Percentiles rank a stretch among this genome's conserved stretches.
phyloP scores from a whole-genome alignment of 2,113 vertebrate genomes.

The Brachirus orientalis region DNA sequence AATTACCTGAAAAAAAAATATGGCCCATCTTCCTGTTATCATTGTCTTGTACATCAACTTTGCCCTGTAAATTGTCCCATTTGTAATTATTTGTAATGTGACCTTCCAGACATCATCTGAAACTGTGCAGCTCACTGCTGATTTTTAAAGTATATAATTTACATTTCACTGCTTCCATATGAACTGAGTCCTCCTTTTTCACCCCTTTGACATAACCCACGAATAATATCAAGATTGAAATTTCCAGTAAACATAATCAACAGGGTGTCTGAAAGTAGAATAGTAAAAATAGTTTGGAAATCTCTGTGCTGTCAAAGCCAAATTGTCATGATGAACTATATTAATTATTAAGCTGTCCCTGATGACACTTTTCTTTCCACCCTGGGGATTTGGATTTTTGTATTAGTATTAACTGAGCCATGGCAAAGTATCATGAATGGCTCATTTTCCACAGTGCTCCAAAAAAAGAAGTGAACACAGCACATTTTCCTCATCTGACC shows the following conservation, averaged over 20 bases:
- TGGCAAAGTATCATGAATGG: conserved; percentile 17
- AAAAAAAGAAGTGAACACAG: no score
- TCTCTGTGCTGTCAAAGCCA: not conserved
- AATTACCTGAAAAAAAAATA: no score
- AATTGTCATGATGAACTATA: not conserved
- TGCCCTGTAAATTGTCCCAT: no score
- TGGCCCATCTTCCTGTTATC: no score
- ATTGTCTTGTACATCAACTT: no score
- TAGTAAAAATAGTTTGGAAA: not conserved
- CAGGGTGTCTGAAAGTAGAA: not conserved
- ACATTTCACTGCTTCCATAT: conserved; percentile 35
- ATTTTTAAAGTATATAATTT: conserved; percentile 36
- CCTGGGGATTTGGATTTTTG: no score
- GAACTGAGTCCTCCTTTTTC: not conserved
- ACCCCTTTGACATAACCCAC: not conserved
- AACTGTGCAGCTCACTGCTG: not conserved
- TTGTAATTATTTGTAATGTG: not conserved
- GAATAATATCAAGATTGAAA: not conserved
- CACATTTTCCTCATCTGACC: conserved; percentile 13
- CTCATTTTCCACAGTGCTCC: conserved; percentile 6
- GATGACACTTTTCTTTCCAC: no score
- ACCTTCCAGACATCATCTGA: not conserved
- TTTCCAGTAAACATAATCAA: not conserved
- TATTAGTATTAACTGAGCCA: conserved; percentile 32
- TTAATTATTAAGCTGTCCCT: not conserved